Evolutionary conservation across 2,888 invertebrate species (phyloP).

Genomic region (Drosophila prolongata): DNA sequence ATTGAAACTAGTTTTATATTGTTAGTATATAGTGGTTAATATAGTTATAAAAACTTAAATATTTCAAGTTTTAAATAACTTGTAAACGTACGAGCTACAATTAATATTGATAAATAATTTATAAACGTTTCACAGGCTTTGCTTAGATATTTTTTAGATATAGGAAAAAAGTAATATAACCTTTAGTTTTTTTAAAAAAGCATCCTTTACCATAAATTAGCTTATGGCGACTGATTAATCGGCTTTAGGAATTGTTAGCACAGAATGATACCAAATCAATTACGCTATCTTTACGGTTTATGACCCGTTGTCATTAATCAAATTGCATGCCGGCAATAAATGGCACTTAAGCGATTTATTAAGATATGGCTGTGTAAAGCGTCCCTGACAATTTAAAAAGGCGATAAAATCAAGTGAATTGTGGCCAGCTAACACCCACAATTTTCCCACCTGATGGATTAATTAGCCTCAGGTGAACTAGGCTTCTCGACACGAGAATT

Average conservation of each 20-base stretch:
- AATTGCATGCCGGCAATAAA: conserved; percentile 13
- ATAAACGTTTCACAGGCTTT: too few species aligned
- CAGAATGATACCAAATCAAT: conserved; percentile 10
- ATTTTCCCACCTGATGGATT: conserved; percentile 14
- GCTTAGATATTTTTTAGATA: too few species aligned
- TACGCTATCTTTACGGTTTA: conserved; percentile 29
- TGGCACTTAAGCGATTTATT: conserved; percentile 17
- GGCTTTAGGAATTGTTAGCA: conserved; percentile 5
- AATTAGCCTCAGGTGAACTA: neutral
- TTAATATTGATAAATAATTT: too few species aligned
- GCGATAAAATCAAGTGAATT: conserved; percentile 1
- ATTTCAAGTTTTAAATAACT: too few species aligned
- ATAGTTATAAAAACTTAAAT: too few species aligned
- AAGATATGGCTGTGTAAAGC: neutral
- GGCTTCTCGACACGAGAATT: neutral
- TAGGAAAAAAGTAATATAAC: too few species aligned
- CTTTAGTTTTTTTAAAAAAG: too few species aligned
- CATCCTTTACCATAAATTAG: too few species aligned
- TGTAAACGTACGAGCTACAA: too few species aligned
- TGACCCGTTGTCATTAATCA: conserved; percentile 24
- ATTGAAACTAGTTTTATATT: too few species aligned
- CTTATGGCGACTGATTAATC: conserved; percentile 5
- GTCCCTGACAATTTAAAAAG: neutral
- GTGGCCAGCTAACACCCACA: conserved; percentile 8
- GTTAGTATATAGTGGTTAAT: too few species aligned